These are phyloP conservation scores for Arothron firmamentum DNA, from an alignment of 2,113 vertebrate genomes.

Conservation along the genomic window DNA sequence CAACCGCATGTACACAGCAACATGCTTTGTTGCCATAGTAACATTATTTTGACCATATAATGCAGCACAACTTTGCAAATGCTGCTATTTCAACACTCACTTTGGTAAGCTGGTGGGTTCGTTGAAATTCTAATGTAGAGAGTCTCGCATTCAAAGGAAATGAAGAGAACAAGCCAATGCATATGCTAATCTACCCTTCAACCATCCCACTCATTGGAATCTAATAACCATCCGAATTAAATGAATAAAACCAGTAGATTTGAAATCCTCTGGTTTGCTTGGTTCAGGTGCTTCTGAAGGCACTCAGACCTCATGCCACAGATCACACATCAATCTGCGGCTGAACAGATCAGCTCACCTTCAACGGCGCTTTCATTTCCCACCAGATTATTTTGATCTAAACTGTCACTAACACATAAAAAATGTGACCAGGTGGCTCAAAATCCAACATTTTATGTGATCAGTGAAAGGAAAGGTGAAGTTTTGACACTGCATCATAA, in stretches of 20 bases:
- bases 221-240: conserved; percentile 9
- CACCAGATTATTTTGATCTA: neutral
- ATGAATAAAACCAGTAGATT: neutral
- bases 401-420: too few species aligned
- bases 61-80: too few species aligned
- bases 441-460: too few species aligned
- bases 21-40: too few species aligned
- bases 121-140: too few species aligned
- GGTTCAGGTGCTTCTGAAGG: neutral
- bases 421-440: too few species aligned
- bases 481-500: too few species aligned
- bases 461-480: too few species aligned
- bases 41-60: too few species aligned
- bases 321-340: neutral
- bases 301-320: neutral
- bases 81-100: too few species aligned
- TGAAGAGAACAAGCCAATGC: conserved; percentile 9
- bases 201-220: conserved; percentile 9
- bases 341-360: conserved; percentile 47
- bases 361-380: conserved; percentile 33
- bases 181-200: neutral
- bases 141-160: neutral
- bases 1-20: too few species aligned
- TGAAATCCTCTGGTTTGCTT: neutral
- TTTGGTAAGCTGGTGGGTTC: too few species aligned